phyloP scores from a whole-genome alignment of 2,113 vertebrate genomes.

The Bostrychus sinensis region DNA sequence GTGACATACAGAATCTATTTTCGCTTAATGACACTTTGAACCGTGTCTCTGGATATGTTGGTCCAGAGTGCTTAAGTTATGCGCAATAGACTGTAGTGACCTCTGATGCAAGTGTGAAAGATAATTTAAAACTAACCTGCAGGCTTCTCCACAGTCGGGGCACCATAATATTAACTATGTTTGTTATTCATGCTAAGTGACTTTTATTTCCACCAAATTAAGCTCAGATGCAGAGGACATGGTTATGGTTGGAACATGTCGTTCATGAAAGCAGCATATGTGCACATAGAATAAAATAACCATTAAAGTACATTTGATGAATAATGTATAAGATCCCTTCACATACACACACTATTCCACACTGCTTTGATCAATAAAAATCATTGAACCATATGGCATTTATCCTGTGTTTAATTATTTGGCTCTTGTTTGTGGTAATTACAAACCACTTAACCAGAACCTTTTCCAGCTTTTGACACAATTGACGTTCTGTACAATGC shows the following conservation, averaged over 20 bases:
- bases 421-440: background rate
- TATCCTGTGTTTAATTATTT: background rate
- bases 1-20: background rate
- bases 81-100: constrained; percentile 10
- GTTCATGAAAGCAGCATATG: background rate
- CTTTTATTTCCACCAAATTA: constrained; percentile 7
- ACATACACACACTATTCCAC: background rate
- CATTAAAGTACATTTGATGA: constrained; percentile 3
- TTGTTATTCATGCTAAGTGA: constrained; percentile 17
- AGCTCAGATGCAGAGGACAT: background rate
- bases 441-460: background rate
- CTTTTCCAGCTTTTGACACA: background rate
- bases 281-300: constrained; percentile 1
- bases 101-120: constrained; percentile 1
- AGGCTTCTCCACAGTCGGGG: background rate
- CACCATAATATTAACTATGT: constrained; percentile 8
- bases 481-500: background rate
- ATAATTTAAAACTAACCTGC: constrained; percentile 8
- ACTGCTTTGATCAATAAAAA: constrained; percentile 6
- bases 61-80: background rate
- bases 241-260: background rate
- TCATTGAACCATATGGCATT: background rate
- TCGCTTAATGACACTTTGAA: background rate
- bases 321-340: background rate
- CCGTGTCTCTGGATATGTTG: background rate